Base-by-base conservation (phyloP, 2,888 invertebrate genomes). In the Rapana venosa region DNA sequence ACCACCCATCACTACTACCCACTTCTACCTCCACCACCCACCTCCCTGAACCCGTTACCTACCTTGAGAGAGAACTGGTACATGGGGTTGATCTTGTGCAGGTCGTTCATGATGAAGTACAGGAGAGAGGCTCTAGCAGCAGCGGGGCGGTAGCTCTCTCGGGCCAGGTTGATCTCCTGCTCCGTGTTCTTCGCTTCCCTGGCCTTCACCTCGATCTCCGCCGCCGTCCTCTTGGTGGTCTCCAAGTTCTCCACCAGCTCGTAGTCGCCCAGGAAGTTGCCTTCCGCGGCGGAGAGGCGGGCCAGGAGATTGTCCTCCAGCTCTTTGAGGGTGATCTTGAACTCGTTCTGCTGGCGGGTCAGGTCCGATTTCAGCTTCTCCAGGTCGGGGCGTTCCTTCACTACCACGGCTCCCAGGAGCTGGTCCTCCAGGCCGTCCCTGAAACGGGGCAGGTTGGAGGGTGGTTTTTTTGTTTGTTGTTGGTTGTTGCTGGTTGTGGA, bases 41-140 rank as follows among this genome's bases (percentile, higher is more conserved):
- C 47, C 47, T 8, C 47, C 2, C 47, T 47, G 47, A 47, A 47
- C 47, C 30, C 30, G 30, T 0, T 22, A 35, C 91, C 91, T 88
- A 98, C 98, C 97, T 99, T 99, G 91, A 99, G 97, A 26, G 99
- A 99, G 96, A 99, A 99, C 96, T 99, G 99, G 96, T 99, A 99
- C 94, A 99, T 99, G 0, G 98, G 98, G 96, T 99, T 99, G 92
- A 99, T 99, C 66, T 98, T 98, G 96, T 98, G 98, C 91, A 99
- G 97, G 93, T 99, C 99, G 95, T 99, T 99, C 79, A 99, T 96
- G 93, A 99, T 99, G 95, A 99, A 99, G 96, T 99, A 99, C 0
- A 99, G 97, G 8, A 99, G 97, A 89, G 99, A 99, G 0, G 99
- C 99, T 95, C 99, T 97, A 0, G 98, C 98, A 0, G 99, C 98